These are phyloP conservation scores for Ailurus styani DNA, from an alignment of 2,113 vertebrate genomes.

Conservation along the genomic window DNA sequence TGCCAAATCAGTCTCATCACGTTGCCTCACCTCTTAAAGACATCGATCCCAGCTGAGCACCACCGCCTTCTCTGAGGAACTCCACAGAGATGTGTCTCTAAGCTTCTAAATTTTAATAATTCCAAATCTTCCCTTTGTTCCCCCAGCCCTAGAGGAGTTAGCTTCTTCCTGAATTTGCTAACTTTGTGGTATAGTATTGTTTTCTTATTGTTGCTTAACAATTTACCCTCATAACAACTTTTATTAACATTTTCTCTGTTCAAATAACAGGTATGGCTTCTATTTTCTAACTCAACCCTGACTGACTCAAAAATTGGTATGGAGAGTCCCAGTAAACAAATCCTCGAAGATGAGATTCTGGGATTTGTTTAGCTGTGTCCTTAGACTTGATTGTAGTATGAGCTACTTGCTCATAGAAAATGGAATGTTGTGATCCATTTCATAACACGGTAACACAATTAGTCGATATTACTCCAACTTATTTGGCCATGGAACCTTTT, in stretches of 20 bases:
- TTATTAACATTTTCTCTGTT: neutral
- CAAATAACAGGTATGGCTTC: neutral
- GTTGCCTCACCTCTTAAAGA: neutral
- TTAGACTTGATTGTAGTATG: neutral
- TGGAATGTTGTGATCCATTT: neutral
- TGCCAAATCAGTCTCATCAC: neutral
- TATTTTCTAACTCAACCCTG: neutral
- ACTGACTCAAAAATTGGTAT: neutral
- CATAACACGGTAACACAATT: neutral
- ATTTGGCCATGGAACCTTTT: neutral
- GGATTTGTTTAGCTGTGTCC: neutral
- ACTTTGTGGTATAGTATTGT: neutral
- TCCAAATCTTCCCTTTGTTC: neutral
- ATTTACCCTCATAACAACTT: neutral
- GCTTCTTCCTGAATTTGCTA: neutral
- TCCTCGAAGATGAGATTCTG: neutral
- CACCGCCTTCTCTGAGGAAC: neutral
- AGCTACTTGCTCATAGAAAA: neutral
- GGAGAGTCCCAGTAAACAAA: neutral
- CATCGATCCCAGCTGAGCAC: neutral
- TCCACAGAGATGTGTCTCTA: neutral
- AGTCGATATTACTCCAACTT: neutral
- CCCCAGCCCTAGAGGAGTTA: neutral
- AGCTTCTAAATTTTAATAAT: neutral
- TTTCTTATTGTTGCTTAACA: neutral